Base-by-base conservation (phyloP, 1,140 invertebrate species). In the Psix sp. region DNA sequence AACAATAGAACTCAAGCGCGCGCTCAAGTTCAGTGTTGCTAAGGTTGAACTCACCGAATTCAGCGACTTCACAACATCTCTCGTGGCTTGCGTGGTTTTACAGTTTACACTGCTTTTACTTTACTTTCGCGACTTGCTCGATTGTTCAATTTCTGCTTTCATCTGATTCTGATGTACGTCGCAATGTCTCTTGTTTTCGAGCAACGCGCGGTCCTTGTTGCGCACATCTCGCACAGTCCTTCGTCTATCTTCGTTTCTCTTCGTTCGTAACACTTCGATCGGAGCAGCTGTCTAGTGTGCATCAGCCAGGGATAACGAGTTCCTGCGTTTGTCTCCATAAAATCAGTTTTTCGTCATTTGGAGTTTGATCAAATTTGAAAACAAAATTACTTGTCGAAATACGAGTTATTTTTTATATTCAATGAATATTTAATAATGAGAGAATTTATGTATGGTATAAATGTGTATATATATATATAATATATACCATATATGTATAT, bases 231-330 rank as follows among this genome's bases (percentile, higher is more conserved):
- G 16, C 59, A n/a, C n/a, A n/a, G n/a, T n/a, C n/a, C 43, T 33
- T 13, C 29, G 21, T 3, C 20, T 11, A 0, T 21, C 20, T 70
- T 36, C 29, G 20, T 49, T 33, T 29, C 43, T 73, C 68, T 11
- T 59, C 48, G 60, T 66, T 15, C 11, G 9, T 15, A 11, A 54
- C 15, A 65, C 66, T 76, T 77, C 77, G 71, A 72, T 79, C 59
- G 52, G 40, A 74, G 74, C 72, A 75, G 71, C 66, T 70, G 66
- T 73, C 67, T 38, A 52, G 57, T 52, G 57, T 36, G 52, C 59
- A 52, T 52, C 54, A 43, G 31, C 54, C 60, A 73, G 60, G 68
- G 60, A 66, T 39, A 29, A 7, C 26, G 7, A 29, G 33, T 24
- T 26, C 35, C 40, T 42, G 33, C 43, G 21, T 36, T 35, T 26